Percentiles rank a stretch among this genome's conserved stretches.
These are phyloP conservation scores for Acronicta psi DNA, from an alignment of 2,888 invertebrate genomes.

Conservation along the genomic window DNA sequence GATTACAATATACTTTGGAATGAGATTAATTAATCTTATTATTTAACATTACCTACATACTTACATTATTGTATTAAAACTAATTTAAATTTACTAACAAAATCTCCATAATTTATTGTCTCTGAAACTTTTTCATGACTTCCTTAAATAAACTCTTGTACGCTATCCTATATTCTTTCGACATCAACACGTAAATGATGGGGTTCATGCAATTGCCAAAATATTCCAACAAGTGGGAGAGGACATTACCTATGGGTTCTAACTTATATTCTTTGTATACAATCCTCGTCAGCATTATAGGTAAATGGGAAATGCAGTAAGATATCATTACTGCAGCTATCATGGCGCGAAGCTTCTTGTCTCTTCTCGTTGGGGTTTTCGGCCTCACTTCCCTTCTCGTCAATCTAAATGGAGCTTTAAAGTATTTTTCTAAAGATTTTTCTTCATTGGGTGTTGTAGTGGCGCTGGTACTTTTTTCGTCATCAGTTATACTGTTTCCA, in stretches of 20 bases:
- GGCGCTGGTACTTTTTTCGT: conserved; percentile 4
- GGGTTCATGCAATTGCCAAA: conserved; percentile 96
- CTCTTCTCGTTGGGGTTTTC: conserved; percentile 92
- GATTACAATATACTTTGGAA: no score
- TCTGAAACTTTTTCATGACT: conserved; percentile 27
- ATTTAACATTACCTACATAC: no score
- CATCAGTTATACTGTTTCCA: conserved; percentile 10
- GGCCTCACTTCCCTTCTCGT: conserved; percentile 78
- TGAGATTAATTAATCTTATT: no score
- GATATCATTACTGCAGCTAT: conserved; percentile 97
- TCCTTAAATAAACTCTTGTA: conserved; percentile 93
- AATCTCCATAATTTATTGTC: conserved; percentile 43
- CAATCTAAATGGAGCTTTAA: conserved; percentile 71
- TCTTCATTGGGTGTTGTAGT: conserved; percentile 17
- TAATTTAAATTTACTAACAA: no score
- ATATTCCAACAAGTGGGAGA: conserved; percentile 95
- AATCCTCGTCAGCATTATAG: conserved; percentile 94
- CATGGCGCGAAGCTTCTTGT: conserved; percentile 94
- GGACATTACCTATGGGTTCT: conserved; percentile 91
- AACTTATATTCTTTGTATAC: conserved; percentile 91
- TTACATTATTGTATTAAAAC: no score
- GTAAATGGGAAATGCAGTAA: conserved; percentile 95
- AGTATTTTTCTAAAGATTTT: conserved; percentile 56
- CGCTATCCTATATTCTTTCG: conserved; percentile 96
- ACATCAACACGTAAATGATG: conserved; percentile 97